Conservation (phyloP, 2,113 vertebrate genomes). For the Peromyscus leucopus region DNA sequence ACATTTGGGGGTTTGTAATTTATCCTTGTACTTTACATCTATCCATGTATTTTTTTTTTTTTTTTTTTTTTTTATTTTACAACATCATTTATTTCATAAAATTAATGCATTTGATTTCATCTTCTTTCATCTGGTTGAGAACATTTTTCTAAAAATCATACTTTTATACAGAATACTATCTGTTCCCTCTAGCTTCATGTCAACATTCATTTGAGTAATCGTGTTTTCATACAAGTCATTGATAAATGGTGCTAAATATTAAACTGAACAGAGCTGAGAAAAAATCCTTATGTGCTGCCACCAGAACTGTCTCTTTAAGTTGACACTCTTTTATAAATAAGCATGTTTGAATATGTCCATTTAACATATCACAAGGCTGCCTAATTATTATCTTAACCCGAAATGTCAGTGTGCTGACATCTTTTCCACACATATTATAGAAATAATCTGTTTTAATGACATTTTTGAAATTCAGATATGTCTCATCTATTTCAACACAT, state of each 20-base stretch:
- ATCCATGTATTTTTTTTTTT: too few species aligned
- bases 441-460: conserved; percentile 34
- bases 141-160: neutral
- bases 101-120: neutral
- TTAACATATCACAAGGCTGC: conserved; percentile 41
- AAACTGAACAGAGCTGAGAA: neutral
- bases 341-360: neutral
- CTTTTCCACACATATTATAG: neutral
- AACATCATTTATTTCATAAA: too few species aligned
- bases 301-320: conserved; percentile 36
- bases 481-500: conserved; percentile 40
- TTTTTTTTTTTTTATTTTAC: too few species aligned
- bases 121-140: neutral
- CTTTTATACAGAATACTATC: neutral
- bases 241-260: conserved; percentile 45
- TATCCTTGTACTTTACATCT: neutral
- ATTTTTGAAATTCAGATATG: conserved; percentile 56
- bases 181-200: conserved; percentile 43
- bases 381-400: neutral
- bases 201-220: conserved; percentile 52
- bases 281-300: neutral
- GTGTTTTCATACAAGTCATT: conserved; percentile 59
- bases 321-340: conserved; percentile 31
- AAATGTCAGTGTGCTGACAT: neutral
- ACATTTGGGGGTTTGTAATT: conserved; percentile 18